Conservation (phyloP, 2,113 vertebrate genomes). For the Gobius niger region DNA sequence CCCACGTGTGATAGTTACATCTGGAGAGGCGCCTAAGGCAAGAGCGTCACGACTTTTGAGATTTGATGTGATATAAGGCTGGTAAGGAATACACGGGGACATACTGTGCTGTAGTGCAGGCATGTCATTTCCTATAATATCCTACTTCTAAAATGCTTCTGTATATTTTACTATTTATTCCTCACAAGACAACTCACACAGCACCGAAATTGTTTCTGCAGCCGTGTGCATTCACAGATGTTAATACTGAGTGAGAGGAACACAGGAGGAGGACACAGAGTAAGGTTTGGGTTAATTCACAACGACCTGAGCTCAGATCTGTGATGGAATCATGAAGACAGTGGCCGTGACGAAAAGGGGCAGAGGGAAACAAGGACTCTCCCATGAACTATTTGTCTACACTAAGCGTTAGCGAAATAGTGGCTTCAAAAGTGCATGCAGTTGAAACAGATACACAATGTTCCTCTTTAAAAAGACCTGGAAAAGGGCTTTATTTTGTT, state of each 20-base stretch:
- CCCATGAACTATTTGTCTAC: slow-evolving; percentile 22
- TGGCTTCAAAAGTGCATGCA: slow-evolving; percentile 18
- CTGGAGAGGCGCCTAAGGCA: slow-evolving; percentile 32
- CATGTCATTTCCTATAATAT: no score
- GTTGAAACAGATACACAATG: neutral
- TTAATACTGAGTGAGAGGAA: neutral
- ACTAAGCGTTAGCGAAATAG: neutral
- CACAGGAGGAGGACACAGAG: slow-evolving; percentile 2
- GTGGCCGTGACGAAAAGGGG: slow-evolving; percentile 7
- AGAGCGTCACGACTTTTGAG: slow-evolving; percentile 22
- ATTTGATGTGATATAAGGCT: slow-evolving; percentile 27
- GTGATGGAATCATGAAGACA: slow-evolving; percentile 25
- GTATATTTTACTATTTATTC: no score
- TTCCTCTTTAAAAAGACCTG: neutral
- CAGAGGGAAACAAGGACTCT: slow-evolving; percentile 11
- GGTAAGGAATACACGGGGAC: slow-evolving; percentile 16
- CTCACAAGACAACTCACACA: no score
- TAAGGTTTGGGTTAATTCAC: slow-evolving; percentile 42
- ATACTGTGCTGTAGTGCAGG: neutral
- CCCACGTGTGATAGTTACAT: slow-evolving; percentile 48
- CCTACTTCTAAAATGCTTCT: no score
- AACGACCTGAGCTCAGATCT: slow-evolving; percentile 56
- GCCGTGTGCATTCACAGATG: slow-evolving; percentile 45
- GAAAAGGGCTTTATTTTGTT: neutral
- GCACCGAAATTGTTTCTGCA: no score